These are phyloP conservation scores for Blennius ocellaris DNA, from an alignment of 2,113 vertebrate species.

Conservation along the genomic window DNA sequence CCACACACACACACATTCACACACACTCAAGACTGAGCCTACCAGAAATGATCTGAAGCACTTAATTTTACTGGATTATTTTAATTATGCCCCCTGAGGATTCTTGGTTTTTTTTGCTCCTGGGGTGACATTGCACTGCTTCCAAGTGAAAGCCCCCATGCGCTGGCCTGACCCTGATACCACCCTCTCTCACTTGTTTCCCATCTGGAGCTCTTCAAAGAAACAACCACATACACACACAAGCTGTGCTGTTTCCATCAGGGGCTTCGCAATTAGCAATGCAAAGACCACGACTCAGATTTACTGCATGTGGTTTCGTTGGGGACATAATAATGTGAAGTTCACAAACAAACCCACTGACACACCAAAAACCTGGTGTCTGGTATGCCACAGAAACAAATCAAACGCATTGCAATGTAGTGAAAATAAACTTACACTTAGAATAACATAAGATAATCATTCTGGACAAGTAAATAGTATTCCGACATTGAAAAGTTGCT, in stretches of 20 bases:
- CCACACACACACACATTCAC: constrained; percentile 23
- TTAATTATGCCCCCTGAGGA: constrained; percentile 67
- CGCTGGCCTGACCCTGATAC: constrained; percentile 37
- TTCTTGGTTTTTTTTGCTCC: constrained; percentile 46
- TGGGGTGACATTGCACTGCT: constrained; percentile 49
- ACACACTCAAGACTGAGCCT: constrained; percentile 29
- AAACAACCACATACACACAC: constrained; percentile 4
- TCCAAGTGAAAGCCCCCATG: constrained; percentile 25
- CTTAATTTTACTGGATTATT: constrained; percentile 62
- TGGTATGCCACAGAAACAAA: not conserved
- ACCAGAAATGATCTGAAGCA: constrained; percentile 46
- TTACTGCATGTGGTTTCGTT: constrained; percentile 39
- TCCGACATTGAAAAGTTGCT: constrained; percentile 8
- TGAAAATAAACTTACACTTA: too few species aligned
- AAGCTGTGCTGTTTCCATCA: constrained; percentile 41
- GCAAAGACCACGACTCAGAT: constrained; percentile 54
- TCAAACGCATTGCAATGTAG: too few species aligned
- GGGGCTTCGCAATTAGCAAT: constrained; percentile 55
- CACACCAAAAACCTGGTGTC: constrained; percentile 27
- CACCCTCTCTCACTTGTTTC: constrained; percentile 55
- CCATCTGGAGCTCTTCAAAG: constrained; percentile 65
- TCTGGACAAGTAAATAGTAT: constrained; percentile 15
- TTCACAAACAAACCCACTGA: constrained; percentile 49
- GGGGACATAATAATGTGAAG: constrained; percentile 41
- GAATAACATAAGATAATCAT: not conserved